Percentiles rank a stretch among this genome's conserved stretches.
Conservation (phyloP, 2,113 vertebrate genomes). For the Vulpes ferrilata region DNA sequence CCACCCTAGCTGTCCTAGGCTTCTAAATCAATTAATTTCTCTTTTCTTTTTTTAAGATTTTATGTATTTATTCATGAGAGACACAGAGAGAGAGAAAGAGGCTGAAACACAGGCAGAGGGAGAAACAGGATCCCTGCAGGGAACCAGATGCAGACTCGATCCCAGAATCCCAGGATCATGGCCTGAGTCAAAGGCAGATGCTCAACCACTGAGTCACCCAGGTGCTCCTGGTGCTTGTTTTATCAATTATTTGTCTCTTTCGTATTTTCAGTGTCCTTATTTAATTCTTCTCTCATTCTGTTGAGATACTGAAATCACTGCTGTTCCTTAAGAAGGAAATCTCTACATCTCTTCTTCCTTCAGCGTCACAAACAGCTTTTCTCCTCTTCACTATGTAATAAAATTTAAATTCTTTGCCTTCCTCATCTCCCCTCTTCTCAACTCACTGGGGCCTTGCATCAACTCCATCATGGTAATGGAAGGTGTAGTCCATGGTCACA, state of each 20-base stretch:
- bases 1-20: background rate
- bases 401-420: background rate
- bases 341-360: background rate
- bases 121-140: too few relatives aligned
- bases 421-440: background rate
- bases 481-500: too few relatives aligned
- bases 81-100: too few relatives aligned
- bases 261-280: background rate
- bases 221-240: background rate
- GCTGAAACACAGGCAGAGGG: too few relatives aligned
- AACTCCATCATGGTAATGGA: too few relatives aligned
- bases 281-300: background rate
- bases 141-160: too few relatives aligned
- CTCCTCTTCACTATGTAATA: background rate
- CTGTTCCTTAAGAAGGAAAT: background rate
- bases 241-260: background rate
- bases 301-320: background rate
- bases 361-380: background rate
- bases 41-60: too few relatives aligned
- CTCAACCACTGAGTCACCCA: too few relatives aligned
- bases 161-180: too few relatives aligned
- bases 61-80: too few relatives aligned
- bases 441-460: background rate
- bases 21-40: background rate
- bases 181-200: too few relatives aligned